Evolutionary conservation across 2,888 invertebrate genomes (phyloP), one percentile per base, ranked within the genome.

Genomic region (Eupithecia subfuscata): DNA sequence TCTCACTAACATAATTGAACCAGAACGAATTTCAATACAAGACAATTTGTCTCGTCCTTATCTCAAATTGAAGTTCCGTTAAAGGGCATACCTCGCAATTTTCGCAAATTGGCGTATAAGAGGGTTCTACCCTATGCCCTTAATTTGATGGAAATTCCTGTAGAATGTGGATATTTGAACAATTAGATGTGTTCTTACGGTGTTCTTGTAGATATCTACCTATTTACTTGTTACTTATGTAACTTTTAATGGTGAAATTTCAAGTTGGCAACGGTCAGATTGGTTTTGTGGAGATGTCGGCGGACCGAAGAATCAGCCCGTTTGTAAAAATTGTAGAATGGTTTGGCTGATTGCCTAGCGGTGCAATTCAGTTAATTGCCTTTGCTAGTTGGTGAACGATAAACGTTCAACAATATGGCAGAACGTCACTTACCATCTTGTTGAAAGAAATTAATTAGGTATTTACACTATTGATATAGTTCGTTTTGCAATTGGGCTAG

Each of bases 21-120:
- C 79, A 80, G 80, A 78, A 80, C 77, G 79, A 84, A 83, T 83
- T 83, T 84, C 83, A 85, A 85, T 85, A 86, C 84, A 87, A 89
- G 89, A 89, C 88, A 90, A 90, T 89, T 87, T 86, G 84, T 74
- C 76, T 84, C 78, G 79, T 83, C 86, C 85, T 87, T 83, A 79
- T 82, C 84, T 83, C 85, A 89, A 90, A 90, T 90, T 89, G 89
- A 84, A 82, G 83, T 83, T 84, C 87, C 88, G 88, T 88, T 88
- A 86, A 85, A 83, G 83, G 84, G 83, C 85, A 88, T 87, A 86
- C 86, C 87, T 87, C 84, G 86, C 82, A 89, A 89, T 90, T 90
- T 90, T 86, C 83, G 86, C 82, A 89, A 89, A 90, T 91, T 90
- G 89, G 84, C 84, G 83, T 83, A 87, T 82, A 84, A 85, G 83